Evolutionary conservation across 2,797 vertebrate species (phyloP).

Genomic region (Choloepus didactylus): DNA sequence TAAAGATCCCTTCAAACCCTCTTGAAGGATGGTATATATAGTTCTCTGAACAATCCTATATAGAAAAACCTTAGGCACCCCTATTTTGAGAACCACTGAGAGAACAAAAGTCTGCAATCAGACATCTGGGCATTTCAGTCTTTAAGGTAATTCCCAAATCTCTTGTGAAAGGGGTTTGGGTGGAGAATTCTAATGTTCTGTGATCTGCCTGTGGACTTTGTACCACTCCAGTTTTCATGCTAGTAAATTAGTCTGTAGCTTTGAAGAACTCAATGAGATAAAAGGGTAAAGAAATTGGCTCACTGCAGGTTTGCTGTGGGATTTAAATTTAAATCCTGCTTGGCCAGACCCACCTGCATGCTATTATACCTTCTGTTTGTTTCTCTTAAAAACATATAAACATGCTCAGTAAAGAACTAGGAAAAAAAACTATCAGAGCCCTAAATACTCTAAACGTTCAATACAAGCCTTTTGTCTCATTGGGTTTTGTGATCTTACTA

Average conservation of each 20-base stretch:
- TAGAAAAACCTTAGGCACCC: background rate
- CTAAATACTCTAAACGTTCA: background rate
- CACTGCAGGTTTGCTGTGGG: background rate
- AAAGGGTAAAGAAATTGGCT: background rate
- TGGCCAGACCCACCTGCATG: background rate
- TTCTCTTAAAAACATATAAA: background rate
- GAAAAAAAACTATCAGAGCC: background rate
- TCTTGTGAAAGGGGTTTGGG: background rate
- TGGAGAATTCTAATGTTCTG: background rate
- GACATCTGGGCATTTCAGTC: background rate
- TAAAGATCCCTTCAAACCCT: background rate
- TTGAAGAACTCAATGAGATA: background rate
- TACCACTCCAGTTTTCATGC: background rate
- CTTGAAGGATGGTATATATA: background rate
- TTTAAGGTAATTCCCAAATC: background rate
- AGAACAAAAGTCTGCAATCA: background rate
- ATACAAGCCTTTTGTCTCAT: background rate
- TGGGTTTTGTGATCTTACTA: constrained; percentile 17
- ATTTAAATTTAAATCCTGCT: constrained; percentile 26
- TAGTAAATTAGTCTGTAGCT: background rate
- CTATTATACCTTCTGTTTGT: background rate
- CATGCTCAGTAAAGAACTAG: background rate
- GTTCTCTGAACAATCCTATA: background rate
- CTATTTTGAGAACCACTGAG: background rate
- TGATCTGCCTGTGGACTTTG: background rate